phyloP scores from a whole-genome alignment of 2,888 invertebrate genomes.

The Drosophila pseudotalamancana region DNA sequence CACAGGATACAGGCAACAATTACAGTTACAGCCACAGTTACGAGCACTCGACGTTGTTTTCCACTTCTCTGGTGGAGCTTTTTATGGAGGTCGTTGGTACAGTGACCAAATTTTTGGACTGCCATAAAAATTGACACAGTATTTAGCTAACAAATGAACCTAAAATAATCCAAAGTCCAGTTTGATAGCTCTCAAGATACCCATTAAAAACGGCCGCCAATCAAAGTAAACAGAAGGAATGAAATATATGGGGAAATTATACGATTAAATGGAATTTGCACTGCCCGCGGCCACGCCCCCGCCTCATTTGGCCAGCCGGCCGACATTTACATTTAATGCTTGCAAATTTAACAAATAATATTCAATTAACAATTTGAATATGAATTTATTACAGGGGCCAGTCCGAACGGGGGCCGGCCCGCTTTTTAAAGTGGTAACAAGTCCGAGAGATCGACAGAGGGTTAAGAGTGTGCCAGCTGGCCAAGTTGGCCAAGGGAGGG shows the following conservation, averaged over 20 bases:
- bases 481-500: background rate
- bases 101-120: conserved; percentile 58
- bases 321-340: conserved; percentile 80
- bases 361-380: conserved; percentile 83
- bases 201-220: conserved; percentile 34
- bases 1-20: conserved; percentile 43
- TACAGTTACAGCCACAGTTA: conserved; percentile 21
- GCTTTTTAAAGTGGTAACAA: conserved; percentile 75
- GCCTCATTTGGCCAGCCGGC: conserved; percentile 52
- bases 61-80: conserved; percentile 17
- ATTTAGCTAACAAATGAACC: background rate
- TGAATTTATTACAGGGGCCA: conserved; percentile 77
- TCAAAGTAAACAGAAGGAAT: conserved; percentile 23
- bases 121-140: conserved; percentile 12
- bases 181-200: background rate
- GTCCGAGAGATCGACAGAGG: conserved; percentile 69
- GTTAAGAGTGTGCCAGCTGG: background rate
- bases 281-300: conserved; percentile 56
- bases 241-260: conserved; percentile 28
- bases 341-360: conserved; percentile 81
- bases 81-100: conserved; percentile 52
- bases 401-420: conserved; percentile 65
- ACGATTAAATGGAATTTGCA: conserved; percentile 25
- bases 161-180: background rate
- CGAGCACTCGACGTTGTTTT: conserved; percentile 9